These are phyloP conservation scores for Phasianus colchicus DNA, from an alignment of 2,113 vertebrate genomes.

Conservation along the genomic window DNA sequence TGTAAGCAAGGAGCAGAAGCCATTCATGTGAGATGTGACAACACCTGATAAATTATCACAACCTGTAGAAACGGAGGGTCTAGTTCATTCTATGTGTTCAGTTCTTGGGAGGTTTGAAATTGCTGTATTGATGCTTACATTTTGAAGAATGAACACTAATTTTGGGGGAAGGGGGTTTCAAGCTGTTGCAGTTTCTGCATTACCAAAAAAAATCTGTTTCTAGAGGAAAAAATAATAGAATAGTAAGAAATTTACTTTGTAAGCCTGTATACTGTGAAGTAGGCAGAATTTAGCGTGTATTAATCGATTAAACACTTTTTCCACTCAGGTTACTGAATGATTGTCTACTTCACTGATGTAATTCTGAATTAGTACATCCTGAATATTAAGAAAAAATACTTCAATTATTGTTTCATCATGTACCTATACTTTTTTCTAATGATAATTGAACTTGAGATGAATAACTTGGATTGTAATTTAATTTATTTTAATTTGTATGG, in stretches of 20 bases:
- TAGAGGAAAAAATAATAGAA: background rate
- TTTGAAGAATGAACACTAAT: background rate
- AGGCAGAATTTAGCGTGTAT: background rate
- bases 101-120: background rate
- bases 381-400: constrained; percentile 18
- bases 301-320: background rate
- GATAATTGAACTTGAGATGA: constrained; percentile 11
- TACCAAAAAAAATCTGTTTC: background rate
- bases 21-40: background rate
- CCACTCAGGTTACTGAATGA: background rate
- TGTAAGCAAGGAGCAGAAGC: background rate
- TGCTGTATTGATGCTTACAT: background rate
- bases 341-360: background rate
- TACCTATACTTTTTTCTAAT: constrained; percentile 8
- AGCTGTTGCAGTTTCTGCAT: background rate
- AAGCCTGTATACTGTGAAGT: background rate
- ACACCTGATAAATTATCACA: background rate
- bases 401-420: background rate
- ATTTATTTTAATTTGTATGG: constrained; percentile 15
- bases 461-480: constrained; percentile 33
- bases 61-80: background rate
- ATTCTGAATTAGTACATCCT: background rate
- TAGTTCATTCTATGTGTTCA: background rate
- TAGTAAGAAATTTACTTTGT: background rate
- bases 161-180: background rate